Evolutionary conservation across 1,140 invertebrate genomes (phyloP), one percentile per base, ranked within the genome.

Genomic region (Panagrolaimus sp.): DNA sequence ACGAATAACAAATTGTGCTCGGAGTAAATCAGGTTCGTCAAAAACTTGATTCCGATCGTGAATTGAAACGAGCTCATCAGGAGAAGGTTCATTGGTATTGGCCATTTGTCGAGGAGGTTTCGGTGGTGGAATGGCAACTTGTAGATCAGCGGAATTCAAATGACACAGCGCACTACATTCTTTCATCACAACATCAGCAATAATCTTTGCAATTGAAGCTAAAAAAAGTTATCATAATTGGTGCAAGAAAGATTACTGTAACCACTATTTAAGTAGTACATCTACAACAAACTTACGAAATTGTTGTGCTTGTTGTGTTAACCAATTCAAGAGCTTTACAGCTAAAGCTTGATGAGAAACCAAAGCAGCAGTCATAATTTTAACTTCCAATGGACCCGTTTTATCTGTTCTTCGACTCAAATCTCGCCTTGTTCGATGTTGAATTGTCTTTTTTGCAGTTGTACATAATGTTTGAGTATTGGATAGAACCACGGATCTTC

Each of bases 111-210:
- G 52, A n/a, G 52, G 52, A 5, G 52, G 52, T 17, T 58, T 58
- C 4, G 52, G 52, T 28, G 52, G 52, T 26, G 52, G 52, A 26
- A 58, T 58, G 17, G 4, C 3, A 21, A 58, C 52, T 21, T 58
- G 21, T 21, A 28, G 5, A 21, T 58, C 52, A 12, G 52, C 14
- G 0, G 15, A n/a, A 21, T 26, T 21, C 14, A 26, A 7, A 43
- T 26, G 52, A 43, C 73, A 68, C 14, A 46, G 28, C 8, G 24
- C 32, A 14, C n/a, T n/a, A 67, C 72, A 73, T 43, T 74, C 73
- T 26, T 76, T 78, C 17, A 83, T 68, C 10, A 80, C 55, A 65
- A 78, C 73, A 52, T 80, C 72, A 14, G 75, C 77, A 43, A 80
- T 68, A 21, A 83, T 81, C 8, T 47, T 45, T 12, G 70, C 75